Conservation (phyloP, 2,113 vertebrate species). For the Carlito syrichta region DNA sequence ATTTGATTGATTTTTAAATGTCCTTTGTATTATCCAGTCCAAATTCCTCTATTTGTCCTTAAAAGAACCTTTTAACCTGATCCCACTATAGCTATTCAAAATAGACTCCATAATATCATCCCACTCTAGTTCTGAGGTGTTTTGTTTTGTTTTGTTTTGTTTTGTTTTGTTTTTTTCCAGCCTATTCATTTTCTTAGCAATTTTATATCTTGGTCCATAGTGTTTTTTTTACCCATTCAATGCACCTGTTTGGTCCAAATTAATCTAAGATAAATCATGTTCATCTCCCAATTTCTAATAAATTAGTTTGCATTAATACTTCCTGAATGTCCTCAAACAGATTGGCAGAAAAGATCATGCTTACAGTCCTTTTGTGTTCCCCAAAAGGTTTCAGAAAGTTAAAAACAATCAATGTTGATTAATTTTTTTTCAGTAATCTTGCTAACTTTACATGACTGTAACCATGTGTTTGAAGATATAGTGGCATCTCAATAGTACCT, state of each 20-base stretch:
- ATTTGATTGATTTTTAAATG: background rate
- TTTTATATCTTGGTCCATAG: background rate
- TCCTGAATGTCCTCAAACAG: background rate
- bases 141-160: too few species aligned
- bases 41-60: background rate
- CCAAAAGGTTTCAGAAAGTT: background rate
- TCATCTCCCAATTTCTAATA: background rate
- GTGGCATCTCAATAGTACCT: background rate
- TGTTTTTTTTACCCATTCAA: background rate
- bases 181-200: too few species aligned
- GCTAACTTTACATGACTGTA: background rate
- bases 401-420: background rate
- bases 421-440: background rate
- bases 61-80: background rate
- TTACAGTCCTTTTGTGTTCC: background rate
- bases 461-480: background rate
- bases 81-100: background rate
- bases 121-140: fast-evolving
- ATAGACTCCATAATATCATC: background rate
- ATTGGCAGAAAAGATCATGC: background rate
- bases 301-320: background rate
- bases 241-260: too few species aligned
- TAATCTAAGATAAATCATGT: background rate
- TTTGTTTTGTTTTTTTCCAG: too few species aligned
- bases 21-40: background rate